Base-by-base conservation (phyloP, 2,888 invertebrate species). In the Hemicrepidius hirtus region DNA sequence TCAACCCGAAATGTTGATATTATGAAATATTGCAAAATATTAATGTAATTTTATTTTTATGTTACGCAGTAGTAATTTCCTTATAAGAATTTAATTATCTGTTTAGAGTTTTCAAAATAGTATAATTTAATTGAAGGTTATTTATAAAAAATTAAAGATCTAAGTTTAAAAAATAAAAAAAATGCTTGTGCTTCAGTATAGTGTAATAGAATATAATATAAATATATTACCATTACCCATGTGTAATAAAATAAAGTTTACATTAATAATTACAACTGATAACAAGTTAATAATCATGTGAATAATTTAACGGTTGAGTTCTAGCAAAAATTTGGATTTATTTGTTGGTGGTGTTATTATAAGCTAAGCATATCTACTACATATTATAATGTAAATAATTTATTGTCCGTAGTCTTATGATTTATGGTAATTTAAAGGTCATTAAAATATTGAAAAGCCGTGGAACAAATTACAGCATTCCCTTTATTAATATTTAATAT, bases 371-470 rank as follows among this genome's bases (percentile, higher is more conserved):
- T 57, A n/a, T n/a, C n/a, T n/a, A 32, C 57, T 32, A 57, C 37
- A 37, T 13, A 37, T 37, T n/a, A 57, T 24, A 24, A 68, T 24
- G 68, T 44, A 68, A 60, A 59, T 46, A 68, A 68, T 68, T 68
- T 59, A 46, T 49, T 60, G 46, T 68, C 59, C 37, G 46, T 16
- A 32, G 68, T 49, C 68, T 59, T 69, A 63, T 69, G 63, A 69
- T 69, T 69, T 69, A 64, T 57, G 63, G 63, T 57, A 67, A 66
- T 72, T 72, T 62, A 72, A 40, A 53, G 50, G 44, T 67, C 63
- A 72, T 72, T 72, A 72, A 72, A 72, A 72, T 72, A 72, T 72
- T 72, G 67, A 63, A 72, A 65, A 72, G 63, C 67, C 60, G 37
- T 20, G 53, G 64, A 65, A 70, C 67, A 72, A 72, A 72, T 72